Percentiles rank a stretch among this genome's conserved stretches.
Evolutionary conservation across 2,888 invertebrate species (phyloP).

Genomic region (Alitta virens): DNA sequence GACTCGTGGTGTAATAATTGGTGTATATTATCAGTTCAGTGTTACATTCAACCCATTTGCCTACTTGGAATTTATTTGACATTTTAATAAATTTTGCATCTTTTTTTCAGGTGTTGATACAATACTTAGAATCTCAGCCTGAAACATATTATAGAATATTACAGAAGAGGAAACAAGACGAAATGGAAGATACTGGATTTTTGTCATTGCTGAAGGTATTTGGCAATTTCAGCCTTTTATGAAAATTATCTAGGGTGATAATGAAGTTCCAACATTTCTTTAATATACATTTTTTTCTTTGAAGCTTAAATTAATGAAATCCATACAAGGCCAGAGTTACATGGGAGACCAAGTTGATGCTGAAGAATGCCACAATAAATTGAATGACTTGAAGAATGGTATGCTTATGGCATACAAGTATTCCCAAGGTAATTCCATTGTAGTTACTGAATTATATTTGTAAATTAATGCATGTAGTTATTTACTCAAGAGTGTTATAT

Average conservation of each 20-base stretch:
- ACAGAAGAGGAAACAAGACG: constrained; percentile 41
- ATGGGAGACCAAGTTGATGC: constrained; percentile 34
- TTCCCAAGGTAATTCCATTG: constrained; percentile 33
- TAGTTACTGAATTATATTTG: background rate
- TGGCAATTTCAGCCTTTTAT: background rate
- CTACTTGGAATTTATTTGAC: no score
- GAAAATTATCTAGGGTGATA: background rate
- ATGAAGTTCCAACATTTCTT: background rate
- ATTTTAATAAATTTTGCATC: no score
- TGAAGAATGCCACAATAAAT: constrained; percentile 35
- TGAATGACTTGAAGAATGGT: constrained; percentile 37
- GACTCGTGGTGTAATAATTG: no score
- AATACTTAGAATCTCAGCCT: constrained; percentile 39
- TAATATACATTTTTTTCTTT: constrained; percentile 2
- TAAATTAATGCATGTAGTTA: no score
- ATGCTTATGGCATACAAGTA: constrained; percentile 43
- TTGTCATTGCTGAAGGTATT: constrained; percentile 42
- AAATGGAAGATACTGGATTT: constrained; percentile 39
- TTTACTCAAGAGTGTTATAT: no score
- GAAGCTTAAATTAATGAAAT: constrained; percentile 44
- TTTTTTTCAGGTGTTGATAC: constrained; percentile 36
- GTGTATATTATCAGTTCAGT: no score
- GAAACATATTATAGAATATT: constrained; percentile 34
- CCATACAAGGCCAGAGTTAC: constrained; percentile 39
- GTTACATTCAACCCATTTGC: no score